Base-by-base conservation (phyloP, 2,797 vertebrate genomes). In the Sus cebifrons region DNA sequence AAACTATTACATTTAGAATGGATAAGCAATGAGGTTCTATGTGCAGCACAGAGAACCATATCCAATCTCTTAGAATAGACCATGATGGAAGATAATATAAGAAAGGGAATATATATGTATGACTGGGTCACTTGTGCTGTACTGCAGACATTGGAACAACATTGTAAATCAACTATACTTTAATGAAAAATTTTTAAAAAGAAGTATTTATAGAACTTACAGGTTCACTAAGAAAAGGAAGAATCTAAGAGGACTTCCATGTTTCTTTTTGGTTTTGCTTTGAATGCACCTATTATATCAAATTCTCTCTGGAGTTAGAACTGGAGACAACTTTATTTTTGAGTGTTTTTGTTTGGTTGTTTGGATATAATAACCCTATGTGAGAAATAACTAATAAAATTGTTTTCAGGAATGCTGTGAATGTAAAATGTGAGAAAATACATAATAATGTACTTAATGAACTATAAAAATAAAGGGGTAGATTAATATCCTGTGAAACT, bases 331-430 rank as follows among this genome's bases (percentile, higher is more conserved):
- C 60, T 74, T 87, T 77, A 78, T 71, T 78, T 85, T 65, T 91
- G 11, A 93, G 36, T 67, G 27, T 56, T 32, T 95, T 91, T 97
- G 78, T 97, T 98, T 97, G 71, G 92, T 98, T 96, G 88, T 58
- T 58, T 79, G n/a, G 54, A 88, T 82, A 91, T 92, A 94, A 90
- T 93, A 91, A 89, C 74, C 67, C 20, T 67, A 88, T 85, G 13
- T 56, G 74, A 91, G 70, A 86, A 92, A 86, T 71, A 88, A 79
- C 73, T 91, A 77, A 82, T 95, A 67, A 91, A 67, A 40, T 73
- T 75, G 27, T 71, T 89, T 79, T 93, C 89, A 89, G 36, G 44
- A 93, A 81, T 89, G 87, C 79, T 95, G 56, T 73, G 74, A 94
- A 65, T 73, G 9, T 96, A 85, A 93, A 91, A 96, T 82, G 82